Base-by-base conservation (phyloP, 2,888 invertebrate genomes). In the Cephus rjabovi region DNA sequence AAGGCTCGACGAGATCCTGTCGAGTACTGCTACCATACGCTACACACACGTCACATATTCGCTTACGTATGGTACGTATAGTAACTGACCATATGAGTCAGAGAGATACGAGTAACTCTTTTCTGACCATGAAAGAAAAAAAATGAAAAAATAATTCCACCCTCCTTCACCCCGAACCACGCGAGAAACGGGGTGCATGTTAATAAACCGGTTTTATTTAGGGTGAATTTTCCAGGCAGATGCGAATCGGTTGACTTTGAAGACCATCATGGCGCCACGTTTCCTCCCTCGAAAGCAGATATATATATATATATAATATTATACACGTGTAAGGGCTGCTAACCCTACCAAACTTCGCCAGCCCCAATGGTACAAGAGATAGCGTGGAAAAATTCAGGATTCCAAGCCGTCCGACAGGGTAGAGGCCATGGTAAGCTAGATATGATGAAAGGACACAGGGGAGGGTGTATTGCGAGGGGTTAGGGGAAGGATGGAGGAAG, bases 1-100 rank as follows among this genome's bases (percentile, higher is more conserved):
- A 80, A 80, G 81, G 84, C 86, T 86, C 81, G 83, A 81, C 83
- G 81, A 78, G 78, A 79, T 79, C 76, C 80, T 77, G 82, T 80
- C 75, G 40, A 11, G 31, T 35, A n/a, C n/a, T n/a, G 34, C 75
- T 12, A 69, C n/a, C 34, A 33, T 34, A 75, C n/a, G 75, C 31
- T 9, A 56, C 69, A 69, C 69, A 33, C 12, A 69, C n/a, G 75
- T 40, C 12, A 56, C 75, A 15, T 69, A 40, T 33, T 4, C 11
- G 34, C 34, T 56, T 15, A 56, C 40, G 23, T 56, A 56, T 23
- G 40, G 1, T 40, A 4, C 40, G 15, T 4, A 40, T 40, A 4
- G 15, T 15, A 15, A 40, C 15, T 40, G 40, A 23, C 40, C 40
- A 6, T 56, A 56, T 1, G 40, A 40, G 15, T 40, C 40, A 23